A percentile compares a stretch with the other conserved stretches of the same genome.
Conservation (phyloP, 2,888 invertebrate species). For the Acleris laterana region DNA sequence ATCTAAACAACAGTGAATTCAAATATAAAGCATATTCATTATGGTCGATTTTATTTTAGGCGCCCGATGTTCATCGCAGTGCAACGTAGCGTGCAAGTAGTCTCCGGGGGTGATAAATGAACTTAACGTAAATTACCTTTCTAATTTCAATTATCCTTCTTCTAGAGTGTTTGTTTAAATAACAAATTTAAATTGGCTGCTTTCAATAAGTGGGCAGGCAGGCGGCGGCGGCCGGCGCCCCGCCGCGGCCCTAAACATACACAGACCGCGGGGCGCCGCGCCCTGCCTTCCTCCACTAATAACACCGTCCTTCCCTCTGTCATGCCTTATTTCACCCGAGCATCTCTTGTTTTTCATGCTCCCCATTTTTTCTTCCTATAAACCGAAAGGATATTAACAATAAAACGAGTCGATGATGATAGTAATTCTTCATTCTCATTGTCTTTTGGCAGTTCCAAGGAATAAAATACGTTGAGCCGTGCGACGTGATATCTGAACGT, state of each 20-base stretch:
- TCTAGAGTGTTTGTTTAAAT: slow-evolving; percentile 71
- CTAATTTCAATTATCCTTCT: slow-evolving; percentile 66
- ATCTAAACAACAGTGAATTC: too few relatives aligned
- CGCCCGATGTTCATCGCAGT: too few relatives aligned
- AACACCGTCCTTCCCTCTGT: slow-evolving; percentile 79
- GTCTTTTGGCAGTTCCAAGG: slow-evolving; percentile 84
- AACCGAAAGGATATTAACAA: slow-evolving; percentile 75
- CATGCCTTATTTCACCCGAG: slow-evolving; percentile 77
- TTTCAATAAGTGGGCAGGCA: slow-evolving; percentile 74
- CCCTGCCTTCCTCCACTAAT: slow-evolving; percentile 70
- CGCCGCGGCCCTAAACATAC: slow-evolving; percentile 76
- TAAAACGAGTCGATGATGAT: slow-evolving; percentile 80
- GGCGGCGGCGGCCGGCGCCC: slow-evolving; percentile 54
- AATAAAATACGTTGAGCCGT: slow-evolving; percentile 80
- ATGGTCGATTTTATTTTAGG: too few relatives aligned
- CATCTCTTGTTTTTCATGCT: slow-evolving; percentile 76
- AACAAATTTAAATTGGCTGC: slow-evolving; percentile 76
- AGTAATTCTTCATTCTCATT: slow-evolving; percentile 83
- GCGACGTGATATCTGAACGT: slow-evolving; percentile 81
- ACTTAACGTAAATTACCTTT: slow-evolving; percentile 40
- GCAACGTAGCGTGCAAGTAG: slow-evolving; percentile 15
- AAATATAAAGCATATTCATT: too few relatives aligned
- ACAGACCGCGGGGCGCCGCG: slow-evolving; percentile 82
- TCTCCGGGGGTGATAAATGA: slow-evolving; percentile 24
- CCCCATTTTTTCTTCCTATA: slow-evolving; percentile 65